These are phyloP conservation scores for Fulmarus glacialis DNA, from an alignment of 2,113 vertebrate species.

Conservation along the genomic window DNA sequence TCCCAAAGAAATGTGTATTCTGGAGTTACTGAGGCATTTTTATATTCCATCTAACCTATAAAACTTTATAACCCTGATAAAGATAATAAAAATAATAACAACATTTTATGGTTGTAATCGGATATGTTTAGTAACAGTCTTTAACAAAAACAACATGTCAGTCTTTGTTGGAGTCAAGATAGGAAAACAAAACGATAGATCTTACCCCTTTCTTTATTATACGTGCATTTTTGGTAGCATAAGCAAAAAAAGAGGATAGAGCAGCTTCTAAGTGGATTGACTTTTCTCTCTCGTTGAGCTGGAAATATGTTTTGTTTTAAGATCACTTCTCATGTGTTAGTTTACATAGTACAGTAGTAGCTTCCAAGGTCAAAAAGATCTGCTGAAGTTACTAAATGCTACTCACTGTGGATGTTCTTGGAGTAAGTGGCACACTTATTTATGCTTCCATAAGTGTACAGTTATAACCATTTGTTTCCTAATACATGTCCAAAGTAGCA, in stretches of 20 bases:
- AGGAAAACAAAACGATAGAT: background rate
- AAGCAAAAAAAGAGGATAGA: background rate
- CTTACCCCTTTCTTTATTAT: background rate
- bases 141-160: background rate
- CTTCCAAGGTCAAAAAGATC: slow-evolving; percentile 23
- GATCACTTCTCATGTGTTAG: background rate
- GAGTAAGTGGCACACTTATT: background rate
- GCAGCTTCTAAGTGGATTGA: background rate
- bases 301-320: background rate
- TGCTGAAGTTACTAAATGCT: background rate
- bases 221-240: background rate
- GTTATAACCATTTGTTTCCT: slow-evolving; percentile 40
- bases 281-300: background rate
- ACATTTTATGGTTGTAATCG: background rate
- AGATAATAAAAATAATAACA: background rate
- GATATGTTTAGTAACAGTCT: background rate
- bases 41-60: background rate
- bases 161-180: background rate
- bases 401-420: background rate
- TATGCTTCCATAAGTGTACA: slow-evolving; percentile 29
- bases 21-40: background rate
- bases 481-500: background rate
- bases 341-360: background rate
- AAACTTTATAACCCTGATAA: background rate
- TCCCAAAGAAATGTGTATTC: background rate